phyloP scores from a whole-genome alignment of 92 coral and sea anemone species.

The Montipora capitata region DNA sequence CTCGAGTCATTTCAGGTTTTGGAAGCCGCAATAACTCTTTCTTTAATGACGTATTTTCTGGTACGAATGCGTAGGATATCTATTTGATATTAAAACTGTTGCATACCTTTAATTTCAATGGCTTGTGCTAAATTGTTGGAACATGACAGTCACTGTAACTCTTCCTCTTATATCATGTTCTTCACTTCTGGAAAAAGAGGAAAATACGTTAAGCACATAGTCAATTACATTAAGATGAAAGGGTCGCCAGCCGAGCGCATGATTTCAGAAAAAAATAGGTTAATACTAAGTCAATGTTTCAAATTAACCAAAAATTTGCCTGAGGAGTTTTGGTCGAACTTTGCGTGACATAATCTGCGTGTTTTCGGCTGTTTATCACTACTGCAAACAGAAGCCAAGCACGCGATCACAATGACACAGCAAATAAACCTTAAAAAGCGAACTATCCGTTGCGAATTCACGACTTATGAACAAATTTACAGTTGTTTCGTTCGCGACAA shows the following conservation, averaged over 20 bases:
- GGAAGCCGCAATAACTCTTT: neutral
- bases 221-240: neutral
- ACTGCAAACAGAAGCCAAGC: slow-evolving; percentile 1
- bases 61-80: neutral
- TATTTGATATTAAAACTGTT: too few species aligned
- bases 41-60: neutral
- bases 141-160: too few species aligned
- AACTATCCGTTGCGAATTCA: neutral
- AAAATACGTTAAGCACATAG: neutral
- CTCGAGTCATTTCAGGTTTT: neutral
- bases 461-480: neutral
- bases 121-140: neutral
- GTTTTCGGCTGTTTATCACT: slow-evolving; percentile 4
- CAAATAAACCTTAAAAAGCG: neutral
- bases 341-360: slow-evolving; percentile 44
- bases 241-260: neutral
- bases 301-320: slow-evolving; percentile 24
- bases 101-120: neutral
- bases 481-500: neutral
- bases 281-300: neutral
- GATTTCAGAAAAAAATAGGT: neutral
- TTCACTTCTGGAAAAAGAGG: neutral
- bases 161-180: neutral
- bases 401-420: slow-evolving; percentile 45
- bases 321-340: slow-evolving; percentile 17